Conservation (phyloP, 2,113 vertebrate species). For the Silurus meridionalis region DNA sequence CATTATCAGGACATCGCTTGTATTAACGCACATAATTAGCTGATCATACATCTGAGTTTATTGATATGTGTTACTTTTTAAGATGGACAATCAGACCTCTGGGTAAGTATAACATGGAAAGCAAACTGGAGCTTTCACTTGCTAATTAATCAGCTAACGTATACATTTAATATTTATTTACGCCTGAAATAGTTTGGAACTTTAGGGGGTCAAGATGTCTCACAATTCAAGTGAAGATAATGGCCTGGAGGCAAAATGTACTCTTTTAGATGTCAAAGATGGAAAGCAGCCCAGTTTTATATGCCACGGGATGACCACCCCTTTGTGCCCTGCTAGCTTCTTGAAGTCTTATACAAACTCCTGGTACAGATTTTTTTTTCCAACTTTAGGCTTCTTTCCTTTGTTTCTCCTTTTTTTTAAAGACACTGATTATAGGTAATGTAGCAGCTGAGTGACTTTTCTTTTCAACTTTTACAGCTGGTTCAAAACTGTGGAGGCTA, state of each 20-base stretch:
- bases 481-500: neutral
- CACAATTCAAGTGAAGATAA: constrained; percentile 11
- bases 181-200: neutral
- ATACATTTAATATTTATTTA: neutral
- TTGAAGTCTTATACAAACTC: neutral
- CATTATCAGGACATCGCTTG: neutral
- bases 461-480: neutral
- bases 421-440: constrained; percentile 29
- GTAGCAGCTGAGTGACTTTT: neutral
- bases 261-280: neutral
- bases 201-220: neutral
- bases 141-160: neutral
- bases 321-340: neutral
- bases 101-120: neutral
- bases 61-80: neutral
- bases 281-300: neutral
- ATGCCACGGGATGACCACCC: neutral
- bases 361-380: constrained; percentile 22
- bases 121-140: neutral
- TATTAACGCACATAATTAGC: neutral
- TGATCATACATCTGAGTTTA: neutral
- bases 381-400: neutral
- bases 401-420: neutral
- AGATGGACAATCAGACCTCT: neutral
- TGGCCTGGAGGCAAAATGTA: neutral